phyloP scores from a whole-genome alignment of 2,797 vertebrate species.

The Lindbergichthys nudifrons region DNA sequence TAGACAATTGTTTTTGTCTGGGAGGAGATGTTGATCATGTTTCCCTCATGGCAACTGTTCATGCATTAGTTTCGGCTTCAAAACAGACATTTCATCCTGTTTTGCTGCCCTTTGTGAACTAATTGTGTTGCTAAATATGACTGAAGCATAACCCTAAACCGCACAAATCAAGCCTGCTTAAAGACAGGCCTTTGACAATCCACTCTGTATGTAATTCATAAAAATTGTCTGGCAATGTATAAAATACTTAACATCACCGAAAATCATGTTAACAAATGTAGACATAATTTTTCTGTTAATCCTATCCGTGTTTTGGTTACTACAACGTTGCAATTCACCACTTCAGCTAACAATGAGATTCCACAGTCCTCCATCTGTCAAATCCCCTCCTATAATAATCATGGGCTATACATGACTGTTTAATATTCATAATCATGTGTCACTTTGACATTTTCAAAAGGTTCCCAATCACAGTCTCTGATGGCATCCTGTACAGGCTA shows the following conservation, averaged over 20 bases:
- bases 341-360: constrained; percentile 41
- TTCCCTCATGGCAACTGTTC: neutral
- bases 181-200: constrained; percentile 35
- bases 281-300: constrained; percentile 39
- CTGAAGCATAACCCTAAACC: neutral
- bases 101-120: neutral
- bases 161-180: neutral
- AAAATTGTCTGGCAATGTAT: constrained; percentile 11
- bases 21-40: neutral
- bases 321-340: constrained; percentile 22
- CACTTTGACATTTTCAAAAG: constrained; percentile 87
- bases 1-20: constrained; percentile 10
- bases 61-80: constrained; percentile 23
- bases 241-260: constrained; percentile 25
- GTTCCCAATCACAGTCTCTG: constrained; percentile 83
- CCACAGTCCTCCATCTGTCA: constrained; percentile 65
- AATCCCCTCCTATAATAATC: constrained; percentile 74
- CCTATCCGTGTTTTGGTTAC: constrained; percentile 13
- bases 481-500: constrained; percentile 79
- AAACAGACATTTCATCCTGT: neutral
- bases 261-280: constrained; percentile 45
- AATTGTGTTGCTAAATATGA: neutral
- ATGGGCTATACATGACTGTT: constrained; percentile 78
- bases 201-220: neutral
- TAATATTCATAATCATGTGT: constrained; percentile 88